Conservation (phyloP, 1,140 invertebrate genomes). For the Bombyx mandarina region DNA sequence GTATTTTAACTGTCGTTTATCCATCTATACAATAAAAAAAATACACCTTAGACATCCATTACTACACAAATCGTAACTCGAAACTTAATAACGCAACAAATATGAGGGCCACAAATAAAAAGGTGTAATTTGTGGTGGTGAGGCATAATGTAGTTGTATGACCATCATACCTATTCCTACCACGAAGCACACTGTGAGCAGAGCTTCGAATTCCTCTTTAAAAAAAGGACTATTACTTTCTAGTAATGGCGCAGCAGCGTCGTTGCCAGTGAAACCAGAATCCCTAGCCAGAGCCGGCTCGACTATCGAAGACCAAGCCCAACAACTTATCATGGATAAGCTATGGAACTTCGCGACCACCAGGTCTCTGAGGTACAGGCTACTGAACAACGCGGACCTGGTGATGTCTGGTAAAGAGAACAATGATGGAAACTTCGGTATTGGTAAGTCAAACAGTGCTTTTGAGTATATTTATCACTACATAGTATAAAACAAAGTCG, state of each 20-base stretch:
- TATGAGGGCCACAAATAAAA: too few relatives aligned
- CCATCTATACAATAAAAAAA: too few relatives aligned
- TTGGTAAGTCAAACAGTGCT: slow-evolving; percentile 57
- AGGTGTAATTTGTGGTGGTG: too few relatives aligned
- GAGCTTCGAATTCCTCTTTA: neutral
- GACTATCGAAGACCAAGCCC: slow-evolving; percentile 79
- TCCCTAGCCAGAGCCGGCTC: slow-evolving; percentile 59
- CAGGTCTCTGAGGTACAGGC: slow-evolving; percentile 76
- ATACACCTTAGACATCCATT: too few relatives aligned
- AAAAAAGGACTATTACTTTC: slow-evolving; percentile 3
- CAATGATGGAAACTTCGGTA: slow-evolving; percentile 78
- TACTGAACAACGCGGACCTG: slow-evolving; percentile 82
- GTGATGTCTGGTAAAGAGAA: slow-evolving; percentile 79
- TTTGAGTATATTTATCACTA: too few relatives aligned
- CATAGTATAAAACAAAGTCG: too few relatives aligned
- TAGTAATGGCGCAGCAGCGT: slow-evolving; percentile 46
- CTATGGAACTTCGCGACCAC: slow-evolving; percentile 81
- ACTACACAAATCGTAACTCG: too few relatives aligned
- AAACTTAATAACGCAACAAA: too few relatives aligned
- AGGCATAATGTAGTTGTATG: too few relatives aligned
- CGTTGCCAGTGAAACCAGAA: slow-evolving; percentile 41
- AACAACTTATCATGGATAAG: slow-evolving; percentile 80
- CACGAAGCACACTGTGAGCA: too few relatives aligned
- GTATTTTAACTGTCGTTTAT: too few relatives aligned
- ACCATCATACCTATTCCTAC: too few relatives aligned